phyloP scores from a whole-genome alignment of 2,113 vertebrate genomes.

The Hylia prasina region DNA sequence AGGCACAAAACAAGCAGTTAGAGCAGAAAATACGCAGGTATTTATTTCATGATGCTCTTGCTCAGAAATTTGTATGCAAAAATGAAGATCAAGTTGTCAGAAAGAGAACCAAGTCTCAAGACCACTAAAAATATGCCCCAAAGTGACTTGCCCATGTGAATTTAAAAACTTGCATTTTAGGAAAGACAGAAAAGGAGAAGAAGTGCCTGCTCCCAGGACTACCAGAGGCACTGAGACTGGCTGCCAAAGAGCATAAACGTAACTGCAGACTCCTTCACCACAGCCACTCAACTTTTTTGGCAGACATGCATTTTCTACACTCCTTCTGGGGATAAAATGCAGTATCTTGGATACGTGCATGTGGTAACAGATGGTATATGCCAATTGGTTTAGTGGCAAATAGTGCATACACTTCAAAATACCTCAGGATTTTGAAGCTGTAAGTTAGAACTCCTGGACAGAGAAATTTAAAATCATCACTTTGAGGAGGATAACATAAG shows the following conservation, averaged over 20 bases:
- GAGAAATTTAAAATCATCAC: not conserved
- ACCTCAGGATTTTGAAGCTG: not conserved
- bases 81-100: not conserved
- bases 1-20: not conserved
- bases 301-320: not conserved
- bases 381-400: conserved; percentile 17
- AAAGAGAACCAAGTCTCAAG: not conserved
- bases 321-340: not conserved
- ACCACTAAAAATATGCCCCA: not conserved
- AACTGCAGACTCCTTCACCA: not conserved
- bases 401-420: not conserved
- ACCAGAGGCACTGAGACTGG: not conserved
- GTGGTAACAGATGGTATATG: not conserved
- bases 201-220: not conserved
- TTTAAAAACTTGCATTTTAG: not conserved
- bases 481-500: not conserved
- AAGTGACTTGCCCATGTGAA: not conserved
- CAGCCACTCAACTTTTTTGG: not conserved
- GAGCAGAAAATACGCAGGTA: not conserved
- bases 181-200: not conserved
- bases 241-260: not conserved
- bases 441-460: not conserved
- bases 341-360: not conserved
- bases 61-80: not conserved
- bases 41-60: not conserved